phyloP scores from a whole-genome alignment of 2,888 invertebrate genomes.

The Biston stratarius region DNA sequence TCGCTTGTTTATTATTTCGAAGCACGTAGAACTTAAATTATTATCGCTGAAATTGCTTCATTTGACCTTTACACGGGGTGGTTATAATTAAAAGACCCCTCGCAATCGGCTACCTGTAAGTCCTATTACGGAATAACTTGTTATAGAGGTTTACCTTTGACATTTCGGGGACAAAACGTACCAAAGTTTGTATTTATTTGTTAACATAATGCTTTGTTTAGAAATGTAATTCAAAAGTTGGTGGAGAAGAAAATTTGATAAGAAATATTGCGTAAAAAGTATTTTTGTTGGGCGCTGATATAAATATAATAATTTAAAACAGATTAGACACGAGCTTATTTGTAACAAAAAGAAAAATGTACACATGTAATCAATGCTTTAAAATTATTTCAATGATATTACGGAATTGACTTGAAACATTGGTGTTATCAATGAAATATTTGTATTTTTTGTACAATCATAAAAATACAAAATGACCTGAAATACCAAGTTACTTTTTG shows the following conservation, averaged over 20 bases:
- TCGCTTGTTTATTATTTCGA: slow-evolving; percentile 11
- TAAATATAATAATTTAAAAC: too few species aligned
- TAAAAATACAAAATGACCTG: too few species aligned
- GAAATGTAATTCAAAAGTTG: background rate
- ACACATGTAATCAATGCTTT: too few species aligned
- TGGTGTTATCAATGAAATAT: too few species aligned
- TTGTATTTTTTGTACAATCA: too few species aligned
- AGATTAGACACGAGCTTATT: too few species aligned
- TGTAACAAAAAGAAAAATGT: too few species aligned
- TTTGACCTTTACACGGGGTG: slow-evolving; percentile 31
- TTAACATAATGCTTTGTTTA: background rate
- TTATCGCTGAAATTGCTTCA: slow-evolving; percentile 30
- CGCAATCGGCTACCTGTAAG: slow-evolving; percentile 25
- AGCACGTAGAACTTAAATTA: slow-evolving; percentile 35
- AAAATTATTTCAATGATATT: too few species aligned
- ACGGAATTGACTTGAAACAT: too few species aligned
- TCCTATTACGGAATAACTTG: background rate
- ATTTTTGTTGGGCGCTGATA: too few species aligned
- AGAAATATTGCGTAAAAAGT: background rate
- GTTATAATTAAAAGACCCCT: slow-evolving; percentile 33
- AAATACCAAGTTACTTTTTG: too few species aligned
- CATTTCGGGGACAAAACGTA: slow-evolving; percentile 14
- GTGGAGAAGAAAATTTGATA: background rate
- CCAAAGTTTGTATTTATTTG: slow-evolving; percentile 5
- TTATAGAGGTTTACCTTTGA: slow-evolving; percentile 20